Evolutionary conservation across 2,797 vertebrate species (phyloP).

Genomic region (Paguma larvata): DNA sequence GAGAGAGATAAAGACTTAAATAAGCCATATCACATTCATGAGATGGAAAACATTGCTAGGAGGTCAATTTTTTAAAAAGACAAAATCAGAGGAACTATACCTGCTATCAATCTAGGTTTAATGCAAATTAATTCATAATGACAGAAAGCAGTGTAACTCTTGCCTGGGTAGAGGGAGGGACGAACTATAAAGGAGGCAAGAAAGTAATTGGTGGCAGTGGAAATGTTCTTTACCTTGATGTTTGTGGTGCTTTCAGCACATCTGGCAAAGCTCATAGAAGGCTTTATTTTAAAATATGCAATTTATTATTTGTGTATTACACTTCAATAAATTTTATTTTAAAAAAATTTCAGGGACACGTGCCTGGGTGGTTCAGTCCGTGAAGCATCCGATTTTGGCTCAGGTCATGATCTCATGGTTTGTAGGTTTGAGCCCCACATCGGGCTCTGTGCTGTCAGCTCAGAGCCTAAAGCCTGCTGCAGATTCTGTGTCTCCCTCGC

Average conservation of each 20-base stretch:
- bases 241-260: background rate
- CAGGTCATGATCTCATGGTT: too few relatives aligned
- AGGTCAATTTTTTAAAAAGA: background rate
- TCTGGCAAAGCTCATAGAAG: background rate
- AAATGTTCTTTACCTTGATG: background rate
- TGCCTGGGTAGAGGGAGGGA: background rate
- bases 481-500: too few relatives aligned
- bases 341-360: background rate
- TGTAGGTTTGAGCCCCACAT: too few relatives aligned
- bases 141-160: background rate
- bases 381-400: too few relatives aligned
- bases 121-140: background rate
- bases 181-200: background rate
- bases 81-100: background rate
- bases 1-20: slow-evolving; percentile 9
- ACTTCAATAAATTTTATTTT: background rate
- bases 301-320: background rate
- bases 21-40: background rate
- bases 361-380: too few relatives aligned
- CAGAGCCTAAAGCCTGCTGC: too few relatives aligned
- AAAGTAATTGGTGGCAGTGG: background rate
- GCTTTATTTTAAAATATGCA: background rate
- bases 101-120: background rate
- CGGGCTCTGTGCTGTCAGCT: too few relatives aligned
- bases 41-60: background rate